A percentile compares a stretch with the other conserved stretches of the same genome.
phyloP scores from a whole-genome alignment of 2,888 invertebrate species.

The Hoplodrina blanda region DNA sequence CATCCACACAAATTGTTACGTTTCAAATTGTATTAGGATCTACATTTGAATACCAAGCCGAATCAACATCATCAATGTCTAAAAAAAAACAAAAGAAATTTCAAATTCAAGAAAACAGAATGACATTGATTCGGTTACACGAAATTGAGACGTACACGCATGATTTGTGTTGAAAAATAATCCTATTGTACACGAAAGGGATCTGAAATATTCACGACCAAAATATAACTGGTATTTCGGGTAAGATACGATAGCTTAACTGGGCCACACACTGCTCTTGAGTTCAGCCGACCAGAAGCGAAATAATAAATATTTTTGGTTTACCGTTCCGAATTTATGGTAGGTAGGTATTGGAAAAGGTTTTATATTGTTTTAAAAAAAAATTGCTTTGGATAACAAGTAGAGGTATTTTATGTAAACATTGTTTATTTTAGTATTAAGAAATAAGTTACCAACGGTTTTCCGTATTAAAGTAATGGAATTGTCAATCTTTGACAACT shows the following conservation, averaged over 20 bases:
- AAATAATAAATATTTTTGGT: conserved; percentile 23
- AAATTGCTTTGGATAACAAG: not conserved
- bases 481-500: too few relatives aligned
- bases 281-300: conserved; percentile 25
- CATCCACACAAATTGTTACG: too few relatives aligned
- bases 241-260: conserved; percentile 64
- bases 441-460: too few relatives aligned
- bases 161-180: conserved; percentile 69
- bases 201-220: conserved; percentile 70
- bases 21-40: too few relatives aligned
- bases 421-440: too few relatives aligned
- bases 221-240: conserved; percentile 67
- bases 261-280: conserved; percentile 36
- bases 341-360: conserved; percentile 7
- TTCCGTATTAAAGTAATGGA: too few relatives aligned
- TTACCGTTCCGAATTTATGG: not conserved
- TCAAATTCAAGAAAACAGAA: not conserved
- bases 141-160: conserved; percentile 45
- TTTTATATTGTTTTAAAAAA: conserved; percentile 4
- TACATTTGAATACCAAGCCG: not conserved
- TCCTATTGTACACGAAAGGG: conserved; percentile 62
- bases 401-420: too few relatives aligned
- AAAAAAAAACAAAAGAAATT: conserved; percentile 5
- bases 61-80: too few relatives aligned
- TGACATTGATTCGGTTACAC: conserved; percentile 29